A percentile compares a stretch with the other conserved stretches of the same genome.
Conservation (phyloP, 2,797 vertebrate genomes). For the Novumbra hubbsi region DNA sequence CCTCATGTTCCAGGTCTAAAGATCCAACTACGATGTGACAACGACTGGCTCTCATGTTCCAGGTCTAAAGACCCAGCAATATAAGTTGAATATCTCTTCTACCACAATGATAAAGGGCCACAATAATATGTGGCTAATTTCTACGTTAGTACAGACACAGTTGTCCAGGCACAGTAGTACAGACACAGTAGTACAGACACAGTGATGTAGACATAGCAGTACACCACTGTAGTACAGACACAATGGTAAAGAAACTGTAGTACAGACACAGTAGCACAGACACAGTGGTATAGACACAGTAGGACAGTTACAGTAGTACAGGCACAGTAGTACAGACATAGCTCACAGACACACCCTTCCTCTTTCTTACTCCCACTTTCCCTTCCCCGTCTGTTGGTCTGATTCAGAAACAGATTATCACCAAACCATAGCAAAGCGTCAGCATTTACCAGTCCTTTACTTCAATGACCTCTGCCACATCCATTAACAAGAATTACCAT, state of each 20-base stretch:
- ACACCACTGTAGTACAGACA: background rate
- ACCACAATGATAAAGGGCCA: background rate
- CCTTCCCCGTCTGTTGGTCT: background rate
- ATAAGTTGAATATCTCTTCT: background rate
- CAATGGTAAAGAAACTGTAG: background rate
- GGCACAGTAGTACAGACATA: background rate
- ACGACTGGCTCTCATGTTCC: slow-evolving; percentile 47
- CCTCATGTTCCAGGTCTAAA: slow-evolving; percentile 39
- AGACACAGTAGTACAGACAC: background rate
- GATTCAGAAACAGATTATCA: slow-evolving; percentile 11
- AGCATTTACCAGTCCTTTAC: slow-evolving; percentile 12
- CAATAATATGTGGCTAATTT: too few relatives aligned
- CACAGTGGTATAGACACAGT: background rate
- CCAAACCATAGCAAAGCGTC: background rate
- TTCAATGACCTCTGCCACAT: slow-evolving; percentile 6
- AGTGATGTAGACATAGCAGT: background rate
- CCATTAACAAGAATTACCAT: background rate
- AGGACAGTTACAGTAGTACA: background rate
- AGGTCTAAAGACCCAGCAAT: background rate
- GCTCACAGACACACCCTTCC: background rate
- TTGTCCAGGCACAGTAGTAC: background rate
- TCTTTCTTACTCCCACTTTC: too few relatives aligned
- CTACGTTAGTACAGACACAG: slow-evolving; percentile 44
- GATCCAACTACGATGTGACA: slow-evolving; percentile 41
- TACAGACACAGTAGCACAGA: background rate